Evolutionary conservation across 2,888 invertebrate genomes (phyloP).

Genomic region (Phanerotoma sp.): DNA sequence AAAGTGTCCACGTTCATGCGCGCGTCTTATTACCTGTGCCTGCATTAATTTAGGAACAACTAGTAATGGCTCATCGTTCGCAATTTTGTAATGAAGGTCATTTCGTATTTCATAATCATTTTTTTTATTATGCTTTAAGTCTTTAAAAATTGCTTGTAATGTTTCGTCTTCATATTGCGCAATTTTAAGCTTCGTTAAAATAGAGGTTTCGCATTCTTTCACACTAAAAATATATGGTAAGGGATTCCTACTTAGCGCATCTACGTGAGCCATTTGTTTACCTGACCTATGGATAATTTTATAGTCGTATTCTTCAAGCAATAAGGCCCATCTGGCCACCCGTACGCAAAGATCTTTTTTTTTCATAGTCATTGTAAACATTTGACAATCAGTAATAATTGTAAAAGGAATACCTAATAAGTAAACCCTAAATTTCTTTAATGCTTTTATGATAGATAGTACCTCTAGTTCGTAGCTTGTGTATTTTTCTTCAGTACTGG

Average conservation of each 20-base stretch:
- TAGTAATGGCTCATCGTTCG: constrained; percentile 4
- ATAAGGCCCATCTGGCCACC: constrained; percentile 29
- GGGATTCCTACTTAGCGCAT: constrained; percentile 22
- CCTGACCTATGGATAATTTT: background rate
- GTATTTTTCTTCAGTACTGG: constrained; percentile 23
- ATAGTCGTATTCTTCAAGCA: constrained; percentile 19
- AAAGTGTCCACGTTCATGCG: constrained; percentile 24
- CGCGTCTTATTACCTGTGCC: constrained; percentile 17
- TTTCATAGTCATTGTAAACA: constrained; percentile 24
- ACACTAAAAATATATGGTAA: constrained; percentile 9
- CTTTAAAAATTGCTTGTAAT: constrained; percentile 9
- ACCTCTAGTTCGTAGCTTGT: too few relatives aligned
- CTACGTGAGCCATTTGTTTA: background rate
- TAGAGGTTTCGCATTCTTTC: background rate
- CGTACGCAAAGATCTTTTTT: constrained; percentile 34
- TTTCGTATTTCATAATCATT: constrained; percentile 4
- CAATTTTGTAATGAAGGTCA: constrained; percentile 11
- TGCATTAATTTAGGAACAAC: constrained; percentile 23
- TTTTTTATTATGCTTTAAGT: background rate
- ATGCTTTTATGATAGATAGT: constrained; percentile 26
- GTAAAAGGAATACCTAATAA: too few relatives aligned
- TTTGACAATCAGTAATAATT: constrained; percentile 31
- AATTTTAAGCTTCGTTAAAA: background rate
- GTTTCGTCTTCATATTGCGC: constrained; percentile 3
- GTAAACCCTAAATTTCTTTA: constrained; percentile 29